phyloP scores from a whole-genome alignment of 2,888 invertebrate genomes.

The Spisula subtruncata region DNA sequence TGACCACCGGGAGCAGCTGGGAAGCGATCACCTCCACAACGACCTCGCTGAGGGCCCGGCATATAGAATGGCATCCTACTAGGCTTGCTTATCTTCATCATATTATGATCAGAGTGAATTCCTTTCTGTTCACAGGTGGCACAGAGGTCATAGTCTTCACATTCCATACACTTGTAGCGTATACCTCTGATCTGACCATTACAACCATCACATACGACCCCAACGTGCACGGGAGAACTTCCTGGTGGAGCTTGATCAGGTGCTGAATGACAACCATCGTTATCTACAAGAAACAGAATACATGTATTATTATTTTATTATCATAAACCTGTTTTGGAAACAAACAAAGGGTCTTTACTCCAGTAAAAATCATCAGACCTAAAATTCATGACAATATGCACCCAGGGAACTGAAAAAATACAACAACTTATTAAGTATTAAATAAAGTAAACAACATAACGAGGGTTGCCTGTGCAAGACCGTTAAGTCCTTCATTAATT shows the following conservation, averaged over 20 bases:
- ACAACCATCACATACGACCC: conserved; percentile 93
- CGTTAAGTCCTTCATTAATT: too few relatives aligned
- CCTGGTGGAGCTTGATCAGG: conserved; percentile 5
- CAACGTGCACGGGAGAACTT: conserved; percentile 88
- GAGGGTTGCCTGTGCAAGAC: too few relatives aligned
- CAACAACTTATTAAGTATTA: too few relatives aligned
- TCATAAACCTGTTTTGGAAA: too few relatives aligned
- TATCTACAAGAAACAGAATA: background rate
- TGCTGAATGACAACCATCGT: background rate
- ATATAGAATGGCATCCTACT: conserved; percentile 42
- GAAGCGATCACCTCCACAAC: background rate
- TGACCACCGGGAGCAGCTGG: conserved; percentile 12
- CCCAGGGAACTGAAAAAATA: too few relatives aligned
- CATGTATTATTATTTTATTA: too few relatives aligned
- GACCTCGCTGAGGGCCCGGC: conserved; percentile 30
- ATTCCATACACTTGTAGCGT: conserved; percentile 95
- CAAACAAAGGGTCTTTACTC: too few relatives aligned
- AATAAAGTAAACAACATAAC: too few relatives aligned
- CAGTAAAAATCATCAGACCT: too few relatives aligned
- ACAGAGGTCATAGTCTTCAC: conserved; percentile 94
- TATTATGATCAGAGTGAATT: conserved; percentile 91
- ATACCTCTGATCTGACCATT: conserved; percentile 91
- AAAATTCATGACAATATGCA: too few relatives aligned
- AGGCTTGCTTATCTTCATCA: conserved; percentile 91
- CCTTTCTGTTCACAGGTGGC: conserved; percentile 91